Percentiles rank a stretch among this genome's conserved stretches.
phyloP scores from a whole-genome alignment of 2,113 vertebrate species.

The Dipodomys merriami region DNA sequence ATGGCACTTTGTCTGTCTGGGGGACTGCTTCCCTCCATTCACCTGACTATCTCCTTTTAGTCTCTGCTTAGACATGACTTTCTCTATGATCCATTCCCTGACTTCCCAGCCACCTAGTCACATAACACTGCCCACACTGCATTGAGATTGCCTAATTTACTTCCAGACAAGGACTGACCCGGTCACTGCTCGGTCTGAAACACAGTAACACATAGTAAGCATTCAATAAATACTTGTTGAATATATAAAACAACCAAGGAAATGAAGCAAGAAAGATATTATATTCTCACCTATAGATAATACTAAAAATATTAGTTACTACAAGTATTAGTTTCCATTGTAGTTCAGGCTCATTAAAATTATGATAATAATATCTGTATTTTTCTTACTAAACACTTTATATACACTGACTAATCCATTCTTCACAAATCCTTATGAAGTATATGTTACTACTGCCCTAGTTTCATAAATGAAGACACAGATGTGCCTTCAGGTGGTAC shows the following conservation, averaged over 20 bases:
- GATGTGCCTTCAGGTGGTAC: not conserved
- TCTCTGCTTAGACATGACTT: not conserved
- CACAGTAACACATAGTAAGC: not conserved
- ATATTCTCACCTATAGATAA: not conserved
- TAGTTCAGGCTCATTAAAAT: slow-evolving; percentile 36
- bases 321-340: slow-evolving; percentile 8
- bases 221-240: slow-evolving; percentile 27
- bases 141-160: not conserved
- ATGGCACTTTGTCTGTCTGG: not conserved
- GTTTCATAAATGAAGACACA: slow-evolving; percentile 12
- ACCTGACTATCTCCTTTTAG: not conserved
- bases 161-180: slow-evolving; percentile 7
- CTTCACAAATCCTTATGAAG: slow-evolving; percentile 27
- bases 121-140: not conserved
- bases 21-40: not conserved
- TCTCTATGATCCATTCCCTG: not conserved
- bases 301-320: not conserved
- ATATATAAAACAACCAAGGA: slow-evolving; percentile 2
- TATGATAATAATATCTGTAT: not conserved
- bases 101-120: not conserved
- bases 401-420: not conserved
- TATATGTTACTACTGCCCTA: not conserved
- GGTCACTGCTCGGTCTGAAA: not conserved
- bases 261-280: not conserved
- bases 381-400: not conserved